A percentile compares a stretch with the other conserved stretches of the same genome.
These are phyloP conservation scores for Rotaria socialis DNA, from an alignment of 2,888 invertebrate genomes.

Conservation along the genomic window DNA sequence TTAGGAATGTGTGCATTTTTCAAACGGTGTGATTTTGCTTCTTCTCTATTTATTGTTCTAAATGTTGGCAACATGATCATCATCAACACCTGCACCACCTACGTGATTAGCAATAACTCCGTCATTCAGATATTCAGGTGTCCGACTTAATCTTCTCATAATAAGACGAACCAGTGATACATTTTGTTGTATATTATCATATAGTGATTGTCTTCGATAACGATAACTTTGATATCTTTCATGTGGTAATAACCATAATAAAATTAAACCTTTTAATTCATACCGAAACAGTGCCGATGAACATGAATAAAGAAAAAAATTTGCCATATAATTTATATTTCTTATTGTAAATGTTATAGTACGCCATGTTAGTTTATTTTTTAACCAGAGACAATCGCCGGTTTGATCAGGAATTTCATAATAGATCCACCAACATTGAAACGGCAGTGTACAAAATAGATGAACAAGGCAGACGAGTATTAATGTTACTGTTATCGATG, in stretches of 20 bases:
- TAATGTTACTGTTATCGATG: constrained; percentile 14
- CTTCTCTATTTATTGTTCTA: background rate
- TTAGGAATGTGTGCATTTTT: background rate
- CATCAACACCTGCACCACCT: background rate
- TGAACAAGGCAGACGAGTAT: constrained; percentile 28
- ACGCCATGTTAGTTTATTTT: constrained; percentile 2
- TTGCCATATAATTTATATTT: constrained; percentile 31
- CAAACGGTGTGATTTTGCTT: background rate
- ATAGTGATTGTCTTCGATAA: background rate
- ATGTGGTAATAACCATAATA: constrained; percentile 18
- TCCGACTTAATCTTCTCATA: background rate
- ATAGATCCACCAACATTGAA: constrained; percentile 29
- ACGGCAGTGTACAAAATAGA: constrained; percentile 6
- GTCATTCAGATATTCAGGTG: background rate
- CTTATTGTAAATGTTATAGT: constrained; percentile 28
- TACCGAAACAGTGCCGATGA: background rate
- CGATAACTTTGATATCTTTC: constrained; percentile 17
- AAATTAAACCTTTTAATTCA: background rate
- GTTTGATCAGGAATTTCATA: background rate
- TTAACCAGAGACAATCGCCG: constrained; percentile 22
- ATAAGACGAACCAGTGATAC: background rate
- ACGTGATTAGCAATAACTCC: background rate
- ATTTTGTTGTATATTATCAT: background rate
- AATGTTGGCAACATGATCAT: background rate
- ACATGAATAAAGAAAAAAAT: constrained; percentile 36